phyloP scores from a whole-genome alignment of 2,113 vertebrate genomes.

The Rhinogobius similis region DNA sequence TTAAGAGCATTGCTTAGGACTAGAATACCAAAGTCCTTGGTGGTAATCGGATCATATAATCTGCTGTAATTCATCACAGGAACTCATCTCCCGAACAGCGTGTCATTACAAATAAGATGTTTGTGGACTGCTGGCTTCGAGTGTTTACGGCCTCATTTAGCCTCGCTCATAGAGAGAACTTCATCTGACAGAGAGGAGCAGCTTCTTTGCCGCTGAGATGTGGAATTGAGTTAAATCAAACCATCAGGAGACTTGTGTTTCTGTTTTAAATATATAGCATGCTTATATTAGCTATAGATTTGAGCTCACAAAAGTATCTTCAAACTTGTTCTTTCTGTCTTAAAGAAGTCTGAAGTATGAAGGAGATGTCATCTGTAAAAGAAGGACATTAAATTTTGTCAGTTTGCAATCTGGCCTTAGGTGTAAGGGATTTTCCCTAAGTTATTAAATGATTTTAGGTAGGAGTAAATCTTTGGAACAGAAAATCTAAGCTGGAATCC shows the following conservation, averaged over 20 bases:
- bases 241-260: constrained; percentile 24
- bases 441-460: constrained; percentile 5
- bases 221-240: constrained; percentile 19
- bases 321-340: neutral
- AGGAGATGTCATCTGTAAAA: constrained; percentile 20
- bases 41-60: constrained; percentile 13
- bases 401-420: neutral
- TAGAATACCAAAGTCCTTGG: constrained; percentile 4
- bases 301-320: neutral
- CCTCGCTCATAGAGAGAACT: constrained; percentile 29
- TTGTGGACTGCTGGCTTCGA: constrained; percentile 23
- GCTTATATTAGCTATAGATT: neutral
- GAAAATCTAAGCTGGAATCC: constrained; percentile 20
- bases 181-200: constrained; percentile 25
- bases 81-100: constrained; percentile 38
- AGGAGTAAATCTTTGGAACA: constrained; percentile 18
- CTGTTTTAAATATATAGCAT: neutral
- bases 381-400: neutral
- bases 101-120: constrained; percentile 39
- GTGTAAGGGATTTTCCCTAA: constrained; percentile 9
- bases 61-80: constrained; percentile 36
- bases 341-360: constrained; percentile 7
- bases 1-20: neutral
- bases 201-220: constrained; percentile 15
- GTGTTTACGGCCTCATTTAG: constrained; percentile 43